These are phyloP conservation scores for Aromia moschata DNA, from an alignment of 2,888 invertebrate species.

Conservation along the genomic window DNA sequence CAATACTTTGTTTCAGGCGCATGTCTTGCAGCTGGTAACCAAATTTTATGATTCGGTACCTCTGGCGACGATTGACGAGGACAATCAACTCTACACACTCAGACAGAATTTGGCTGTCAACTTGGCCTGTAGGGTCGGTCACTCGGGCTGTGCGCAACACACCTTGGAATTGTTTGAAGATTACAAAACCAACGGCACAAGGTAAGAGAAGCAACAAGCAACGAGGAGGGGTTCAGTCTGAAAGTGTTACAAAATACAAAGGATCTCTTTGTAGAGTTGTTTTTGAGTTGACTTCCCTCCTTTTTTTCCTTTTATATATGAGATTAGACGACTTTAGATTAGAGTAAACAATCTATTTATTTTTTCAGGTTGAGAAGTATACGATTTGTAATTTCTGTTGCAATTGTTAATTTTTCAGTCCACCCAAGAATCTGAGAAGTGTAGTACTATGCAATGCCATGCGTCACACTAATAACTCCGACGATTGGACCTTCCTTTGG, in stretches of 20 bases:
- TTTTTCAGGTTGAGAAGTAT: no score
- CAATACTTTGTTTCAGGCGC: conserved; percentile 36
- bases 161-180: conserved; percentile 48
- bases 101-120: conserved; percentile 69
- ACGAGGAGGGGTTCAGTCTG: no score
- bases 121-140: conserved; percentile 71
- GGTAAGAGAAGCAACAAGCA: no score
- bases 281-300: no score
- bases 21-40: conserved; percentile 24
- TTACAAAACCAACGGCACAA: not conserved
- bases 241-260: no score
- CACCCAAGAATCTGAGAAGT: conserved; percentile 72
- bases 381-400: no score
- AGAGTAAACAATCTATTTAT: no score
- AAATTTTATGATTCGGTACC: conserved; percentile 33
- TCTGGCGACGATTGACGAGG: conserved; percentile 23
- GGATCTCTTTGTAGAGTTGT: no score
- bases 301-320: no score
- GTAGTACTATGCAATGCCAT: conserved; percentile 82
- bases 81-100: conserved; percentile 66
- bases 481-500: conserved; percentile 75
- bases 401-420: no score
- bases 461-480: conserved; percentile 65
- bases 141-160: conserved; percentile 67
- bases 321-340: no score